Evolutionary conservation across 2,888 invertebrate species (phyloP).

Genomic region (Aphrophora alni): DNA sequence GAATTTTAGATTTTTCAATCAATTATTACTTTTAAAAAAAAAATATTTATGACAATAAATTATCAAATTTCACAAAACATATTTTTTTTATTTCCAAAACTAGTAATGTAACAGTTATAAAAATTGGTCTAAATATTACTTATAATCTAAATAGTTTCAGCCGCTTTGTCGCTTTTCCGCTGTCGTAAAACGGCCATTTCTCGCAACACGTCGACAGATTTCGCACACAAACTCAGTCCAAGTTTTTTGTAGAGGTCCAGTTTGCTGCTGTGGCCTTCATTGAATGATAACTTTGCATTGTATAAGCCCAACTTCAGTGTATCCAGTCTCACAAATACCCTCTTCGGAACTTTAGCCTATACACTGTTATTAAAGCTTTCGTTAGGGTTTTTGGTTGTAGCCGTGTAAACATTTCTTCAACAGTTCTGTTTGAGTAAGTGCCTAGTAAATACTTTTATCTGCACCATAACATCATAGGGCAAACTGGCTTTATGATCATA

Average conservation of each 20-base stretch:
- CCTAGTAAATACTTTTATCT: neutral
- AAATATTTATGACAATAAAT: neutral
- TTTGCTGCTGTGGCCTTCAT: neutral
- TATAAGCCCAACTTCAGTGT: neutral
- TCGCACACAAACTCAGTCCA: too few species aligned
- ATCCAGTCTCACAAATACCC: neutral
- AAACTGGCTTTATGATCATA: conserved; percentile 33
- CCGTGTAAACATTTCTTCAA: neutral
- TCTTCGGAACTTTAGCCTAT: neutral
- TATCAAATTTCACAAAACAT: too few species aligned
- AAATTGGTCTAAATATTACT: too few species aligned
- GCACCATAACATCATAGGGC: conserved; percentile 1
- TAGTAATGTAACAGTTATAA: too few species aligned
- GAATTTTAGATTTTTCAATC: neutral
- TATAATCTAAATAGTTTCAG: too few species aligned
- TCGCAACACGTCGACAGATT: too few species aligned
- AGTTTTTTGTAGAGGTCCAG: too few species aligned
- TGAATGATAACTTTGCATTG: neutral
- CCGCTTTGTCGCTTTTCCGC: too few species aligned
- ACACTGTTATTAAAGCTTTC: neutral
- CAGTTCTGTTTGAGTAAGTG: neutral
- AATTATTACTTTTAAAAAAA: neutral
- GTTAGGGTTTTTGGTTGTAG: neutral
- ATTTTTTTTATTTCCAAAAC: too few species aligned
- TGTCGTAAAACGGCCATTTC: too few species aligned